phyloP scores from a whole-genome alignment of 2,113 vertebrate species.

The Conger conger region DNA sequence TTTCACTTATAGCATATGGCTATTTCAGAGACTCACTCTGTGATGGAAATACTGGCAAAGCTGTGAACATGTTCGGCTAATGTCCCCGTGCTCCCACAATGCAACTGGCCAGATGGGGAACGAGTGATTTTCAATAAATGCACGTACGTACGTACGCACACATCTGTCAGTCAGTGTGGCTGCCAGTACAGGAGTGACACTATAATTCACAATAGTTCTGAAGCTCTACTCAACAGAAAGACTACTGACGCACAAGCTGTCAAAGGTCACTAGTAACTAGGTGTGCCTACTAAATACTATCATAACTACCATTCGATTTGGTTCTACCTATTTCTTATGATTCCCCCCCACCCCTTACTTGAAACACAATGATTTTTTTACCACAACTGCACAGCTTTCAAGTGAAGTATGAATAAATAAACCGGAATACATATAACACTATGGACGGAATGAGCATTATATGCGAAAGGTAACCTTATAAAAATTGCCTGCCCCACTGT shows the following conservation, averaged over 20 bases:
- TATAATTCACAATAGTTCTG: neutral
- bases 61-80: neutral
- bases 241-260: neutral
- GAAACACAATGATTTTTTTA: neutral
- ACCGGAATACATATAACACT: neutral
- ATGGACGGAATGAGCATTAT: neutral
- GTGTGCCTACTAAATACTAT: conserved; percentile 1
- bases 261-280: neutral
- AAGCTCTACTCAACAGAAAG: neutral
- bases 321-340: neutral
- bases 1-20: neutral
- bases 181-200: neutral
- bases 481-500: neutral
- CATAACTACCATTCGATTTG: neutral
- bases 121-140: neutral
- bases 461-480: neutral
- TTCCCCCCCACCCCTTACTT: neutral
- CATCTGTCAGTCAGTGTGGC: neutral
- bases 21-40: neutral
- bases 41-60: neutral
- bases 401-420: neutral
- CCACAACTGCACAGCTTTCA: neutral
- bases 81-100: neutral
- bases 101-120: neutral
- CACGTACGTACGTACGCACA: neutral